A percentile compares a stretch with the other conserved stretches of the same genome.
Conservation (phyloP, 2,888 invertebrate genomes). For the Buathra laborator region DNA sequence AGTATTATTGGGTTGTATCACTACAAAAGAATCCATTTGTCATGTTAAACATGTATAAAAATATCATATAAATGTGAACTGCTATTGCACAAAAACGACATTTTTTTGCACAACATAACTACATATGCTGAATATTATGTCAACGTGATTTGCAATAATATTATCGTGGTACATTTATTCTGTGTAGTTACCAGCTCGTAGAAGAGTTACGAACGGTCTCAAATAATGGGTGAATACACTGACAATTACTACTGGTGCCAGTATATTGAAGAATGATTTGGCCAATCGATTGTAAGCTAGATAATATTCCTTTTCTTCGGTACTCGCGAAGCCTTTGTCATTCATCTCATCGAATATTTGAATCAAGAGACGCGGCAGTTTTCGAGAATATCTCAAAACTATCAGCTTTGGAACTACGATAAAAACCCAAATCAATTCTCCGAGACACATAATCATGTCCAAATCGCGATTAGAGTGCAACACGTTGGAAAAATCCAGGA, state of each 20-base stretch:
- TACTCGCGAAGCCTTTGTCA: constrained; percentile 24
- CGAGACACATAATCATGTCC: constrained; percentile 53
- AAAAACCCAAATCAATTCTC: constrained; percentile 51
- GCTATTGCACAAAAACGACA: neutral
- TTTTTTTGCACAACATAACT: neutral
- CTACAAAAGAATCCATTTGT: neutral
- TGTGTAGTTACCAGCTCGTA: constrained; percentile 56
- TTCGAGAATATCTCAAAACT: constrained; percentile 54
- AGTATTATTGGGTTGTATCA: neutral
- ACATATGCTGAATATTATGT: neutral
- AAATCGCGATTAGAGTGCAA: constrained; percentile 47
- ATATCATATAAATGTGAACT: neutral
- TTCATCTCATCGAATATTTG: constrained; percentile 24
- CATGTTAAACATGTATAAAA: neutral
- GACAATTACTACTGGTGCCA: constrained; percentile 10
- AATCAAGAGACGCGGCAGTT: constrained; percentile 29
- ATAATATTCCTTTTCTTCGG: constrained; percentile 61
- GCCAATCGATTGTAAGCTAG: constrained; percentile 58
- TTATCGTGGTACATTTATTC: constrained; percentile 2
- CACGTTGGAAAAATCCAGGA: constrained; percentile 43
- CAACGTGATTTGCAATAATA: neutral
- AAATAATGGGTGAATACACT: constrained; percentile 45
- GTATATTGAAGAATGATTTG: constrained; percentile 45
- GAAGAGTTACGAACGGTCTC: constrained; percentile 51
- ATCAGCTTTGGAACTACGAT: constrained; percentile 60